phyloP scores from a whole-genome alignment of 2,797 vertebrate genomes.

The Hydrolagus colliei region DNA sequence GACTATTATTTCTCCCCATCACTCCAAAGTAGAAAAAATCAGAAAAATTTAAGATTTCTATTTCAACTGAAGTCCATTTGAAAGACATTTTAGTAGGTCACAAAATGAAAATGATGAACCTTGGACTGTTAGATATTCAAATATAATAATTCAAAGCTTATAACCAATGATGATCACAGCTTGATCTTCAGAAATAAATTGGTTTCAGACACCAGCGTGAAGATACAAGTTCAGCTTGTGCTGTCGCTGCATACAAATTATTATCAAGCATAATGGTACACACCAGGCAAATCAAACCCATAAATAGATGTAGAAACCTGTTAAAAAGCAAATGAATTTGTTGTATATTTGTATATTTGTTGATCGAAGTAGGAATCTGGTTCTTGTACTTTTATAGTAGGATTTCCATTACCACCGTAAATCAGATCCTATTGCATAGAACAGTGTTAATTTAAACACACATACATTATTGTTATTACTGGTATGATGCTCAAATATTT shows the following conservation, averaged over 20 bases:
- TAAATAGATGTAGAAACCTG: constrained; percentile 25
- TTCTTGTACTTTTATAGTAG: too few relatives aligned
- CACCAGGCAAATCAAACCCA: neutral
- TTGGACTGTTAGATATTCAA: too few relatives aligned
- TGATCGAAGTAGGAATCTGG: too few relatives aligned
- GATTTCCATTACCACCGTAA: too few relatives aligned
- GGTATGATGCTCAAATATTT: neutral
- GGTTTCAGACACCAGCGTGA: neutral
- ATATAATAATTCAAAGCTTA: neutral
- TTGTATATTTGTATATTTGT: too few relatives aligned
- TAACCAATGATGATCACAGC: neutral
- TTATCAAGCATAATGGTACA: neutral
- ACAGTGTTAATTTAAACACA: neutral
- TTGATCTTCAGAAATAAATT: constrained; percentile 17
- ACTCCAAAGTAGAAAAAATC: too few relatives aligned
- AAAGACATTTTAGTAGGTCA: too few relatives aligned
- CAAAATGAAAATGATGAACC: too few relatives aligned
- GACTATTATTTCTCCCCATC: too few relatives aligned
- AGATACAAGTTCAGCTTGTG: neutral
- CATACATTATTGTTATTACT: neutral
- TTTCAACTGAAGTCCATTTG: too few relatives aligned
- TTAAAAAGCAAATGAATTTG: neutral
- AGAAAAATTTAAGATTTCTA: too few relatives aligned
- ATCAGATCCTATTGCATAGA: neutral
- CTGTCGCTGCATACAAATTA: constrained; percentile 20